Evolutionary conservation across 2,113 vertebrate genomes (phyloP), one percentile per base, ranked within the genome.

Genomic region (Hirundichthys speculiger): DNA sequence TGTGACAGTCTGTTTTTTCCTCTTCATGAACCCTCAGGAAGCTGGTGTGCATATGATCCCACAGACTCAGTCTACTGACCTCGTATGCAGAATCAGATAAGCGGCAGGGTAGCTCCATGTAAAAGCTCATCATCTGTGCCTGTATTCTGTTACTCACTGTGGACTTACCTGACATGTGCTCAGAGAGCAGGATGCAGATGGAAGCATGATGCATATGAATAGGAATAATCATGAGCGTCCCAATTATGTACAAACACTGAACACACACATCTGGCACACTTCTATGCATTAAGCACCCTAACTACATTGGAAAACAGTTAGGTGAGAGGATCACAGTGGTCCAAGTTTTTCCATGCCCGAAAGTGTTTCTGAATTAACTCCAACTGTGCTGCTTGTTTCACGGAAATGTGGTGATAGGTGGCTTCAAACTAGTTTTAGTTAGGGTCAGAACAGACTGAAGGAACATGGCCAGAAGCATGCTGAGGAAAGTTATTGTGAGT

Each of bases 61-160:
- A 6, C n/a, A 1, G 47, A 41, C 34, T 68, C 41, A 24, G 40
- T 46, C 19, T 22, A 15, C 5, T 43, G 64, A 69, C 59, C 72
- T 51, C 66, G 53, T 21, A 13, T 58, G 62, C 73, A 80, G 67
- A 73, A 73, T 83, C 75, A 75, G 78, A 76, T 70, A 60, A 63
- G 64, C 49, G 41, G 38, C 74, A 83, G 60, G 73, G 76, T 76
- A 65, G 62, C 41, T 74, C 19, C 5, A 52, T 15, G 60, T 69
- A 57, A 64, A 69, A 69, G 75, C 78, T 69, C 79, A 57, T 89
- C 85, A 77, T 91, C 87, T 90, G 90, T 52, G 61, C 80, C 78
- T 79, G 77, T 90, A 89, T 90, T 88, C 68, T 78, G 82, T 91
- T 89, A 88, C 86, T 56, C 69, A 6, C 51, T 15, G 0, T 54